Evolutionary conservation across 2,113 vertebrate species (phyloP), one percentile per base, ranked within the genome.

Genomic region (Psettodes erumei): DNA sequence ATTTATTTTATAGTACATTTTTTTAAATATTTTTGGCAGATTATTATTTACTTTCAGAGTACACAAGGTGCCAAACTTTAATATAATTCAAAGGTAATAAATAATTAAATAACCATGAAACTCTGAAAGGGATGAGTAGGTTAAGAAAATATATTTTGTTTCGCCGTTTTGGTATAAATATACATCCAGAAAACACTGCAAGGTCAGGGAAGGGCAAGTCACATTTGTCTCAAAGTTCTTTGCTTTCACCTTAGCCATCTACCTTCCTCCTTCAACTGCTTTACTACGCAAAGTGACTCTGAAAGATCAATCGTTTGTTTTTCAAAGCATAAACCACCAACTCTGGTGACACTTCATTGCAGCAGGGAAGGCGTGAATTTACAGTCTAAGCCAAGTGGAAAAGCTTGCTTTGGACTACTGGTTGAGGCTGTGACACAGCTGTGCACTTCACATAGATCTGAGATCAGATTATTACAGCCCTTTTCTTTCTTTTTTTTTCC

Each of bases 241-340:
- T 45, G 19, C 61, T 80, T 63, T 84, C 72, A 70, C 75, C 42
- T 86, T 86, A 56, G 40, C 69, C 43, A 18, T 67, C 62, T 40
- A 23, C 35, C 37, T 51, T 66, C 28, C 51, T 71, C 61, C n/a
- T 68, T 40, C 27, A 19, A 60, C 45, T 38, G 37, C 55, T 76
- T 74, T 25, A 45, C 30, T 66, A 48, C 5, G 3, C 45, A 54
- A 21, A 71, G 56, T 6, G 33, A 43, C 64, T 75, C 64, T 25
- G 38, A 82, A 84, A 68, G 79, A 83, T 70, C 74, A 76, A 80
- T 79, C 16, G 18, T 73, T 83, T 86, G 63, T 81, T 89, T 86
- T 85, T 71, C 56, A 72, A 76, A 61, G 81, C 84, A 87, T 88
- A 88, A 89, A 88, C 79, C 66, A 88, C 67, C 28, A 33, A 61